Base-by-base conservation (phyloP, 2,113 vertebrate species). In the Lophochroa leadbeateri region DNA sequence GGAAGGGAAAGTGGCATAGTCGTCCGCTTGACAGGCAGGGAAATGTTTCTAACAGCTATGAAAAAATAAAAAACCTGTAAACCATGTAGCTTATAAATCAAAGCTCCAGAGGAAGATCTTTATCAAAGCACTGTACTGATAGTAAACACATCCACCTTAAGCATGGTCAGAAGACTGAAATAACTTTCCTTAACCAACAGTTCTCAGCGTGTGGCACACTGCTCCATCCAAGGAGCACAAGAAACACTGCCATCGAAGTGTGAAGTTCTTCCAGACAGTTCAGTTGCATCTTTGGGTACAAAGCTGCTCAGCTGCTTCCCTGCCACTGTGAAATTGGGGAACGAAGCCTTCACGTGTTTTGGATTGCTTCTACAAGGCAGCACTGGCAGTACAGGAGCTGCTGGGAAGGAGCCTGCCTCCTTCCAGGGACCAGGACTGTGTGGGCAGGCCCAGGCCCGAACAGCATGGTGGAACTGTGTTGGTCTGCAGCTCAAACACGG, bases 41-140 rank as follows among this genome's bases (percentile, higher is more conserved):
- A 83, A 88, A 86, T 70, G 33, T 55, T 96, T 93, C 85, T 43
- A 92, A 82, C 39, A 93, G 80, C 60, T 83, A 53, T 77, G 2
- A 83, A 91, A 76, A 90, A 55, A 58, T 4, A 28, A 21, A n/a
- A 7, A 23, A 9, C 8, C 8, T 67, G 71, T 85, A 70, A 88
- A 94, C 20, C 52, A 85, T 3, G 18, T n/a, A 19, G 6, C 46
- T 92, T 70, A 86, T 68, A 95, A 92, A 95, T 71, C 33, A 88
- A 37, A 69, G 28, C 47, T 81, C 47, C 35, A 55, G 46, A 49
- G 39, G 12, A 31, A 96, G 85, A 88, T 90, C 35, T 60, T 92
- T 93, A 90, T 83, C 86, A 64, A 64, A 92, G 58, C 29, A 33
- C 44, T 85, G 52, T 57, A 49, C 4, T 55, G 69, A 87, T 0